phyloP scores from a whole-genome alignment of 2,888 invertebrate genomes.

The Chymomyza caudatula region DNA sequence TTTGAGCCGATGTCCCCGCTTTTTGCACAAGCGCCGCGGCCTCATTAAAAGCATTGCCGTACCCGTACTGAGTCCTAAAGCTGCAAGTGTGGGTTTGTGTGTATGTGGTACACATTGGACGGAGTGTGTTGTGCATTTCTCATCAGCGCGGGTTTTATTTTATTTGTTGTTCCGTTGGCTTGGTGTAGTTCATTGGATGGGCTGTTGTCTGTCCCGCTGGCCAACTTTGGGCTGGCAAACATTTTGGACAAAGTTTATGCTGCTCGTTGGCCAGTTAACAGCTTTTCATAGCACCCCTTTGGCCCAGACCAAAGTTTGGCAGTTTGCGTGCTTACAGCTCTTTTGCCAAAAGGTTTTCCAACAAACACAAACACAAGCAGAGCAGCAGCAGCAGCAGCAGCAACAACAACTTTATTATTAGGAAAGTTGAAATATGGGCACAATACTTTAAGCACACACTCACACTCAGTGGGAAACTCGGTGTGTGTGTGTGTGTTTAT shows the following conservation, averaged over 20 bases:
- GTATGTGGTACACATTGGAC: conserved; percentile 38
- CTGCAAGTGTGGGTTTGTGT: conserved; percentile 3
- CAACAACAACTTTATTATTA: conserved; percentile 44
- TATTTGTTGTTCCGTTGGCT: background rate
- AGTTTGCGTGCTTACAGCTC: background rate
- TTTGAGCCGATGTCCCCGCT: conserved; percentile 5
- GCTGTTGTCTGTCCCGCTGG: conserved; percentile 5
- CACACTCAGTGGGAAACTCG: background rate
- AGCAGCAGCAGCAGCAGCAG: conserved; percentile 13
- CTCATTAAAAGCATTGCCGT: conserved; percentile 55
- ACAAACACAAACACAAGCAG: background rate
- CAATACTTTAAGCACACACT: background rate
- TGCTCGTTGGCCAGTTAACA: conserved; percentile 54
- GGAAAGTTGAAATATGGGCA: conserved; percentile 42
- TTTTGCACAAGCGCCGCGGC: conserved; percentile 26
- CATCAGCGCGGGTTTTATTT: conserved; percentile 46
- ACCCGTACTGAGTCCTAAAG: conserved; percentile 10
- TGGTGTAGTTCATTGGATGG: background rate
- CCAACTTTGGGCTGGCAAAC: conserved; percentile 49
- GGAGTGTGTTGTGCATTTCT: conserved; percentile 34
- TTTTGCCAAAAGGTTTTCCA: conserved; percentile 19
- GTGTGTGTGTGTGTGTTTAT: background rate
- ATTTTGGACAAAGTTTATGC: conserved; percentile 48
- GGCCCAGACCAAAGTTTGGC: background rate
- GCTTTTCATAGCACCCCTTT: conserved; percentile 49